Base-by-base conservation (phyloP, 1,140 invertebrate species). In the Macrostomum lignano region DNA sequence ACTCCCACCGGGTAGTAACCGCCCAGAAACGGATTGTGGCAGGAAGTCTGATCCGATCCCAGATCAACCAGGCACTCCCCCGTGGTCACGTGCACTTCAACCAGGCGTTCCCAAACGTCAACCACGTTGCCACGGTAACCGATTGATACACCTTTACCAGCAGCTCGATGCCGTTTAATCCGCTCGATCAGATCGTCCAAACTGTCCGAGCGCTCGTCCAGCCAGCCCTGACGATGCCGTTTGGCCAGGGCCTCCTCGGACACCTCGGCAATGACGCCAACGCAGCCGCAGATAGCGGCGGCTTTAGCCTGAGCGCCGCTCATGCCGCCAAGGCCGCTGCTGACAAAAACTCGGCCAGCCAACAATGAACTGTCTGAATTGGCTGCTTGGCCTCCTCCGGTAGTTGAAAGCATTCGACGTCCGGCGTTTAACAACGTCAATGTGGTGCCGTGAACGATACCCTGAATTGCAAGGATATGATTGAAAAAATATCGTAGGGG, bases 391-490 rank as follows among this genome's bases (percentile, higher is more conserved):
- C n/a, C n/a, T n/a, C n/a, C n/a, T n/a, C n/a, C n/a, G n/a, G n/a
- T n/a, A n/a, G n/a, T n/a, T n/a, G n/a, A n/a, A n/a, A n/a, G n/a
- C n/a, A n/a, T n/a, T n/a, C n/a, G n/a, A n/a, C n/a, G 44, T 7
- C 65, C 67, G 19, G 68, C 69, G 49, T 70, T 72, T 40, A 71
- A 43, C 3, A 71, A 46, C 3, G 68, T 71, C 24, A 70, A 50
- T 26, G 66, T 68, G 3, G 69, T 71, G 15, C 68, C 68, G 47
- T 71, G 68, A 11, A 71, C 69, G 37, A 71, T 71, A 4, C 69
- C 69, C 45, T 71, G 69, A 4, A 70, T 68, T 15, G 69, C 70
- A 39, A 71, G 72, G 46, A 71, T 72, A 42, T 67, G 69, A 45
- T 62, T n/a, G n/a, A n/a, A n/a, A n/a, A n/a, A n/a, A n/a, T n/a